Evolutionary conservation across 2,797 vertebrate species (phyloP), one percentile per base, ranked within the genome.

Genomic region (Ceryle rudis): DNA sequence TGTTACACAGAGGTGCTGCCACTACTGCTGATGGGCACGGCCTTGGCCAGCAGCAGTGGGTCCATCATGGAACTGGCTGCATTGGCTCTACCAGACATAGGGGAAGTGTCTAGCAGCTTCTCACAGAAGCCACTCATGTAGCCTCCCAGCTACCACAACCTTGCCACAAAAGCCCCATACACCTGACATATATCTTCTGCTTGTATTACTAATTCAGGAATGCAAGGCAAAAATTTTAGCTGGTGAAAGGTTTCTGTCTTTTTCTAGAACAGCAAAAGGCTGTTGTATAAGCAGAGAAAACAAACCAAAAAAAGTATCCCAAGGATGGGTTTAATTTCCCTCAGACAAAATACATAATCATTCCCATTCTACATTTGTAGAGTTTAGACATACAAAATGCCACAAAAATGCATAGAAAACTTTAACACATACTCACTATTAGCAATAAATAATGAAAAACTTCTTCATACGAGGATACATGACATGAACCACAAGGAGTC

Each of bases 11-110:
- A 69, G 21, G 26, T 5, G 3, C 17, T 6, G 7, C 18, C 47
- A 61, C 12, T 0, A 1, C 4, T 14, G 18, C 17, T 1, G 0
- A 33, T 6, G 31, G 31, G 39, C 44, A 55, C 1, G 0, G 12
- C 23, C 55, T 29, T 5, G 1, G 28, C 15, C 49, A 51, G 49
- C n/a, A 39, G 51, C 1, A 1, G 23, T 10, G 11, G 2, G 5
- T 39, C 33, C 5, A 2, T 12, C 79, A 15, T 21, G 10, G 19
- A 51, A 37, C 19, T 3, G 3, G 23, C 42, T 79, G 39, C 20
- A 46, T 7, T 52, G 39, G 22, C 51, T 60, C 35, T 65, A 3
- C 31, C 0, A 1, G 69, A 75, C 13, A 10, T 3, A 5, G 18
- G 11, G 6, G 11, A 75, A 71, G n/a, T 11, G 55, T 35, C 69